A percentile compares a stretch with the other conserved stretches of the same genome.
phyloP scores from a whole-genome alignment of 2,888 invertebrate genomes.

The Fabriciana adippe region DNA sequence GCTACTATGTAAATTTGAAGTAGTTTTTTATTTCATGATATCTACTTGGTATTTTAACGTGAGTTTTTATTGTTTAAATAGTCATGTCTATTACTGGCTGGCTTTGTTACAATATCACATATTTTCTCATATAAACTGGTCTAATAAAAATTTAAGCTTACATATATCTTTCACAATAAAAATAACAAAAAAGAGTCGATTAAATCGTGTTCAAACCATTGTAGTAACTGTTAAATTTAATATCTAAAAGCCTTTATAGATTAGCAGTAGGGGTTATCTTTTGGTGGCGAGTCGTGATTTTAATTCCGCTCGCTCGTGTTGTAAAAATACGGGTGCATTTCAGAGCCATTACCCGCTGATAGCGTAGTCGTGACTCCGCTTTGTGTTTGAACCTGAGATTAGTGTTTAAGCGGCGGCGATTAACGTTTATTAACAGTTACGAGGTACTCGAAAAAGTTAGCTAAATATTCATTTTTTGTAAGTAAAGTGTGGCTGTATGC shows the following conservation, averaged over 20 bases:
- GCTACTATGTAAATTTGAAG: neutral
- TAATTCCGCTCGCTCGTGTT: conserved; percentile 44
- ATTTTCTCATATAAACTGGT: neutral
- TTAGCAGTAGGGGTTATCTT: conserved; percentile 31
- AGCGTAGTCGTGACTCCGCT: conserved; percentile 44
- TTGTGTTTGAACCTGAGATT: conserved; percentile 6
- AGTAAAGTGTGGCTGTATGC: too few relatives aligned
- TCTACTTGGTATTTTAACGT: too few relatives aligned
- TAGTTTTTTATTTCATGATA: too few relatives aligned
- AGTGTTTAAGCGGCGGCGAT: conserved; percentile 17
- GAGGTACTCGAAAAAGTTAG: neutral
- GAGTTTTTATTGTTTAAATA: too few relatives aligned
- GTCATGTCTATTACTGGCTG: too few relatives aligned
- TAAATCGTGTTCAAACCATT: conserved; percentile 11
- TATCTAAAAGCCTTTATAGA: conserved; percentile 22
- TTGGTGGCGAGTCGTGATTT: conserved; percentile 41
- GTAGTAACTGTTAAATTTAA: conserved; percentile 13
- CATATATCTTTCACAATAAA: neutral
- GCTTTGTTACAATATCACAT: too few relatives aligned
- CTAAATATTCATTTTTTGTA: too few relatives aligned
- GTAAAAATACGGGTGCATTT: conserved; percentile 47
- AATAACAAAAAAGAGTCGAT: conserved; percentile 3
- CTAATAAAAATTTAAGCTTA: neutral
- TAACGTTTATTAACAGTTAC: conserved; percentile 7
- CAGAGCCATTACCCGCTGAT: conserved; percentile 43